These are phyloP conservation scores for Porites divaricata DNA, from an alignment of 92 coral and sea anemone species.

Conservation along the genomic window DNA sequence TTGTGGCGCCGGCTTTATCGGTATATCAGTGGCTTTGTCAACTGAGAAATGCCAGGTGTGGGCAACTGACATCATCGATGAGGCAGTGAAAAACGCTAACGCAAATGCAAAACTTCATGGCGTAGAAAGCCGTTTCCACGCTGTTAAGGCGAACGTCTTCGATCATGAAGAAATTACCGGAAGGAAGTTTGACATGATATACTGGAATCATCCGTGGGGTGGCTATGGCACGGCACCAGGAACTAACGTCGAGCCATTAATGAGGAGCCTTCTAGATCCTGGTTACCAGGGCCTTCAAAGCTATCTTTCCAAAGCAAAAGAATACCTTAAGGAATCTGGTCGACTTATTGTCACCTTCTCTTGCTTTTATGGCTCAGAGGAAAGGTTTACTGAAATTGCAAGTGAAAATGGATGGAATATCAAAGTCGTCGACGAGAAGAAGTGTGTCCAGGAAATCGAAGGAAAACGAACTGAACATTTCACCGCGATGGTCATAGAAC, in stretches of 20 bases:
- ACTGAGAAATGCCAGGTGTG: constrained; percentile 34
- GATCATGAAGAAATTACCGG: constrained; percentile 43
- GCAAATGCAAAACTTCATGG: constrained; percentile 45
- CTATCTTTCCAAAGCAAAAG: constrained; percentile 32
- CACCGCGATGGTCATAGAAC: background rate
- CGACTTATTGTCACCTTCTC: constrained; percentile 37
- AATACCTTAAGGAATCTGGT: constrained; percentile 41
- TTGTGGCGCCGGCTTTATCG: constrained; percentile 44
- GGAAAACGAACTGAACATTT: background rate
- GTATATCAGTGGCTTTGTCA: constrained; percentile 30
- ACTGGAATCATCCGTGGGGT: constrained; percentile 43
- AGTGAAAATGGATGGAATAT: constrained; percentile 40
- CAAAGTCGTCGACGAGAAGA: background rate
- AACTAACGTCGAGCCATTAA: constrained; percentile 26
- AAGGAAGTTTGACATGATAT: constrained; percentile 46
- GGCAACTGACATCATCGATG: constrained; percentile 42
- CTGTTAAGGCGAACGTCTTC: constrained; percentile 30
- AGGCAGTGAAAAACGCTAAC: constrained; percentile 39
- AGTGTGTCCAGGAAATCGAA: background rate
- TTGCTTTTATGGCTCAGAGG: constrained; percentile 20
- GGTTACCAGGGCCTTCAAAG: constrained; percentile 38
- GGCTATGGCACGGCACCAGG: constrained; percentile 36
- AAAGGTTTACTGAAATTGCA: constrained; percentile 28
- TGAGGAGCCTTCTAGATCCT: constrained; percentile 40
- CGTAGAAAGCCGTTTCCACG: constrained; percentile 34